Percentiles rank a stretch among this genome's conserved stretches.
phyloP scores from a whole-genome alignment of 2,888 invertebrate species.

The Himalopsyche tibetana region DNA sequence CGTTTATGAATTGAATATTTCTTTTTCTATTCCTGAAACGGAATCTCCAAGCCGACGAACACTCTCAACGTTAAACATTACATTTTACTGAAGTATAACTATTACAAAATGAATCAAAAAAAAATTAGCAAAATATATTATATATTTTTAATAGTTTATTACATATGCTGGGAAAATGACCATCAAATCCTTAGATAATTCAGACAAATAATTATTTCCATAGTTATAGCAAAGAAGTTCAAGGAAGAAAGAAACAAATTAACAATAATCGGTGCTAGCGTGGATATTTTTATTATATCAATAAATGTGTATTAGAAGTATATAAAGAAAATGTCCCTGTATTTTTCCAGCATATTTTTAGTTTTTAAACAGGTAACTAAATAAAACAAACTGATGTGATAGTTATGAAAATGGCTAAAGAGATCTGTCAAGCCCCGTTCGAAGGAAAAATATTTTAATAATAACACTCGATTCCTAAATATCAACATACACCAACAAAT shows the following conservation, averaged over 20 bases:
- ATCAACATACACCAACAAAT: conserved; percentile 1
- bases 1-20: conserved; percentile 4
- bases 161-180: too few relatives aligned
- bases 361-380: not conserved
- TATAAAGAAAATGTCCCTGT: not conserved
- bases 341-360: not conserved
- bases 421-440: conserved; percentile 9
- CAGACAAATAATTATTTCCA: too few relatives aligned
- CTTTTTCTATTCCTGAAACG: conserved; percentile 36
- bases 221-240: too few relatives aligned
- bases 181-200: too few relatives aligned
- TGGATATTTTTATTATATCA: too few relatives aligned
- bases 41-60: conserved; percentile 12
- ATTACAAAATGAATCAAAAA: not conserved
- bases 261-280: too few relatives aligned
- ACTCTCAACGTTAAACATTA: conserved; percentile 22
- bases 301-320: not conserved
- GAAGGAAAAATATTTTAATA: not conserved
- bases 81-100: not conserved
- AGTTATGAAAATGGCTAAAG: not conserved
- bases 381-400: not conserved
- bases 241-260: too few relatives aligned
- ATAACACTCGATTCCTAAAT: not conserved
- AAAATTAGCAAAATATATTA: not conserved
- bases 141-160: too few relatives aligned